Evolutionary conservation across 2,888 invertebrate species (phyloP).

Genomic region (Stenotaenia linearis): DNA sequence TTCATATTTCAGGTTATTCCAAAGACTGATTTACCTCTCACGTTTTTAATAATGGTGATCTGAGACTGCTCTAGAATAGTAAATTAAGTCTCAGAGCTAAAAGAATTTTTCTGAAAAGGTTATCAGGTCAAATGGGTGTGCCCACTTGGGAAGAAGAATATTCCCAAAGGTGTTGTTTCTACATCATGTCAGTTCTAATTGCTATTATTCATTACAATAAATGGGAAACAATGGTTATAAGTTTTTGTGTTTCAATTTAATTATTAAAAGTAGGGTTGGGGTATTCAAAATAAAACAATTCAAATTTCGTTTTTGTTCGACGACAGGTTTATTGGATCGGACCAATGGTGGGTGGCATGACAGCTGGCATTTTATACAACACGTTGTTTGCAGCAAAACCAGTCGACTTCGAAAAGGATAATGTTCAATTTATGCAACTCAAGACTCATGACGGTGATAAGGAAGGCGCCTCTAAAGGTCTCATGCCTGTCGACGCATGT

Average conservation of each 20-base stretch:
- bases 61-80: not conserved
- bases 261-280: not conserved
- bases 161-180: not conserved
- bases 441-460: slow-evolving; percentile 29
- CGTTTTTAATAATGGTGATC: slow-evolving; percentile 4
- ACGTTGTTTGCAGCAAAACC: slow-evolving; percentile 32
- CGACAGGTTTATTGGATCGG: slow-evolving; percentile 36
- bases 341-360: slow-evolving; percentile 35
- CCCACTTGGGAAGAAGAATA: not conserved
- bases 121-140: slow-evolving; percentile 10
- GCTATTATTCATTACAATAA: not conserved
- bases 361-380: slow-evolving; percentile 36
- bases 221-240: not conserved
- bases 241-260: no score
- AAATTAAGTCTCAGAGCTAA: not conserved
- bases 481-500: not conserved
- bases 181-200: not conserved
- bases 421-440: slow-evolving; percentile 30
- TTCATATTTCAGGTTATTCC: not conserved
- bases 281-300: not conserved
- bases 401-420: slow-evolving; percentile 5
- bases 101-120: slow-evolving; percentile 9
- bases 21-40: not conserved
- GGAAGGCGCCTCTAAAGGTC: slow-evolving; percentile 28
- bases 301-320: not conserved